These are phyloP conservation scores for Cryptoleucopteryx plumbea DNA, from an alignment of 2,113 vertebrate species.

Conservation along the genomic window DNA sequence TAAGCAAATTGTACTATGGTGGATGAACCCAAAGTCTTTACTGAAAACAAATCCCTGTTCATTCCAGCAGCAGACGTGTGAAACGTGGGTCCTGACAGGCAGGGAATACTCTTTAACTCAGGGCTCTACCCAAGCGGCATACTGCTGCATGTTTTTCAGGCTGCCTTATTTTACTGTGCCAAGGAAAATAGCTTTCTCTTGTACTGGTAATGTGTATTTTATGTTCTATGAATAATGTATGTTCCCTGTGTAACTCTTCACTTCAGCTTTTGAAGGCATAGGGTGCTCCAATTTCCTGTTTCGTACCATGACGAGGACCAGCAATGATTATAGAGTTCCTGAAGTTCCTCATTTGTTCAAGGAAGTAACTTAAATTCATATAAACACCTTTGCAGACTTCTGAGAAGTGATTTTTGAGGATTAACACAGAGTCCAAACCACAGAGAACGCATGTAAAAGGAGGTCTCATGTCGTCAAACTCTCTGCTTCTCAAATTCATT, in stretches of 20 bases:
- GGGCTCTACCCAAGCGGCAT: slow-evolving; percentile 7
- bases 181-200: slow-evolving; percentile 35
- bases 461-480: not conserved
- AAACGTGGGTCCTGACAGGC: not conserved
- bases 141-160: not conserved
- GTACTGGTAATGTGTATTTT: slow-evolving; percentile 32
- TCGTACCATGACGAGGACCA: not conserved
- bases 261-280: not conserved
- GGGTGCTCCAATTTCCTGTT: slow-evolving; percentile 2
- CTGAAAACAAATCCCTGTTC: not conserved
- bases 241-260: not conserved
- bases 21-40: not conserved
- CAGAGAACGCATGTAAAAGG: not conserved
- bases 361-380: not conserved
- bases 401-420: not conserved
- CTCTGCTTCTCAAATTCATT: not conserved
- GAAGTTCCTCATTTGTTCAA: not conserved
- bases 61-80: not conserved
- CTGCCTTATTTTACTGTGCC: not conserved
- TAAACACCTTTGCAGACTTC: not conserved
- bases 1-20: not conserved
- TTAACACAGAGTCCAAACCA: not conserved
- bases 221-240: slow-evolving; percentile 47
- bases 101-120: not conserved
- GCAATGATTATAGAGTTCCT: not conserved